Evolutionary conservation across 2,113 vertebrate species (phyloP).

Genomic region (Aegypius monachus): DNA sequence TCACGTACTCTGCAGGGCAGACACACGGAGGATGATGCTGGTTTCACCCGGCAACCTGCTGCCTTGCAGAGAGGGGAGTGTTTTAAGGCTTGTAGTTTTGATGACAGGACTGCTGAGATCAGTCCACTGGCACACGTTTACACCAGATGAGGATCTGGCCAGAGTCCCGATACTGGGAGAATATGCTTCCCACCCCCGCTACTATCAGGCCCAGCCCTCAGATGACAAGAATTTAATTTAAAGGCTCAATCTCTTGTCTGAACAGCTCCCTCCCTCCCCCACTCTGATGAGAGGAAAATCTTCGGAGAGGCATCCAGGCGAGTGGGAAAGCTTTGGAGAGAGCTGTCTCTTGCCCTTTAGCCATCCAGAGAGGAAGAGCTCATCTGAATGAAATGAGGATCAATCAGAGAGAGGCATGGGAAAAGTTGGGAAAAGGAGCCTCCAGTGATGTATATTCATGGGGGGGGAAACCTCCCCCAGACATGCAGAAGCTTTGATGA

Average conservation of each 20-base stretch:
- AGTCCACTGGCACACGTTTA: neutral
- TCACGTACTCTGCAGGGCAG: neutral
- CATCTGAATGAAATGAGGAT: conserved; percentile 67
- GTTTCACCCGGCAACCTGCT: neutral
- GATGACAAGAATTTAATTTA: conserved; percentile 67
- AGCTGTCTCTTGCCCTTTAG: conserved; percentile 65
- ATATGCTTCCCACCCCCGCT: conserved; percentile 49
- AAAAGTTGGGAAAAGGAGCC: conserved; percentile 63
- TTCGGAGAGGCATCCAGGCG: conserved; percentile 36
- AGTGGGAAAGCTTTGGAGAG: conserved; percentile 64
- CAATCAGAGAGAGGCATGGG: conserved; percentile 62
- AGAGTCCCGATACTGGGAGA: conserved; percentile 7
- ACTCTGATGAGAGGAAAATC: conserved; percentile 51
- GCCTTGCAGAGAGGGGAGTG: neutral
- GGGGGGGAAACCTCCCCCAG: conserved; percentile 63
- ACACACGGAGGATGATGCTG: neutral
- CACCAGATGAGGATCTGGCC: neutral
- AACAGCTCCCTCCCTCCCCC: conserved; percentile 67
- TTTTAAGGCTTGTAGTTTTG: neutral
- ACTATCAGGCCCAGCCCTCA: conserved; percentile 53
- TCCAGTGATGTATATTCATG: conserved; percentile 71
- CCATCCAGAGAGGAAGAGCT: conserved; percentile 65
- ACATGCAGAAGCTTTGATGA: conserved; percentile 68
- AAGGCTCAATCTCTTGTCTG: conserved; percentile 64
- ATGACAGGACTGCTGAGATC: neutral